phyloP scores from a whole-genome alignment of 2,888 invertebrate species.

The Microplitis deprimator region DNA sequence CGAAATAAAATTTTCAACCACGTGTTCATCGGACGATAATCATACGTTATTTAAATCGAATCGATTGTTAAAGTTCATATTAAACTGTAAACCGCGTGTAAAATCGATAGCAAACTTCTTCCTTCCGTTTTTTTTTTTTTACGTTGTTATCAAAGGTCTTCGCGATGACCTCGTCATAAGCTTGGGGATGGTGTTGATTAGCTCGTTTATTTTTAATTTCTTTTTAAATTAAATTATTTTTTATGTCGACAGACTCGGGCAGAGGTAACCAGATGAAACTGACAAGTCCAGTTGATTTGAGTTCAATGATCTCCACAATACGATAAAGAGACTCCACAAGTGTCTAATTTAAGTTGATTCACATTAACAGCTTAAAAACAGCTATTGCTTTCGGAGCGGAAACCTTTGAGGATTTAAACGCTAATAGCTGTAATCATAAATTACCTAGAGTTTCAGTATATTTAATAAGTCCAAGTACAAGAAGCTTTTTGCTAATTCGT shows the following conservation, averaged over 20 bases:
- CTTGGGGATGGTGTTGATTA: neutral
- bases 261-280: constrained; percentile 16
- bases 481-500: neutral
- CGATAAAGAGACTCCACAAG: constrained; percentile 34
- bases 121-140: constrained; percentile 3
- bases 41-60: constrained; percentile 30
- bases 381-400: neutral
- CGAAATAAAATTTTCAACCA: constrained; percentile 2
- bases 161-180: neutral
- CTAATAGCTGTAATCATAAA: neutral
- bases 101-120: constrained; percentile 10
- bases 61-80: constrained; percentile 14
- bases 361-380: neutral
- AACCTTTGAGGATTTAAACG: neutral
- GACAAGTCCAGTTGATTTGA: constrained; percentile 17
- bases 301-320: constrained; percentile 29
- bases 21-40: constrained; percentile 19
- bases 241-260: neutral
- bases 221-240: neutral
- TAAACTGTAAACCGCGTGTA: constrained; percentile 15
- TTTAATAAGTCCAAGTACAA: neutral
- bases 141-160: neutral
- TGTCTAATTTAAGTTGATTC: constrained; percentile 29
- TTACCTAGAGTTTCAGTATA: neutral
- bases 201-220: neutral